These are phyloP conservation scores for Harlomillsia oculata DNA, from an alignment of 1,140 invertebrate species.

Conservation along the genomic window DNA sequence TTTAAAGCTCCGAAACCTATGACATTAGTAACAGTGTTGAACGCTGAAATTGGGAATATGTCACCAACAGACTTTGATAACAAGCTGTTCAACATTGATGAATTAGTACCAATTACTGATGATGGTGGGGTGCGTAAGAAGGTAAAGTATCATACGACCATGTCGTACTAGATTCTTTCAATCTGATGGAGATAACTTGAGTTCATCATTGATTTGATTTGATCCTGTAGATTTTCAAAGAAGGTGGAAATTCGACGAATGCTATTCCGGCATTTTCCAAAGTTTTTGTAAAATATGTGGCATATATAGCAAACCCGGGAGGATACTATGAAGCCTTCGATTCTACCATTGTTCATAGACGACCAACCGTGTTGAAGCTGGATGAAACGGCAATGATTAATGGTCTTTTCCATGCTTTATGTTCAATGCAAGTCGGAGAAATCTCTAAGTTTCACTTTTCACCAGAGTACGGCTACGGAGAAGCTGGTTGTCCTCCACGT, in stretches of 20 bases:
- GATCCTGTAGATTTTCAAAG: neutral
- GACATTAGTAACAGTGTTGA: too few species aligned
- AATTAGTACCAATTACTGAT: too few species aligned
- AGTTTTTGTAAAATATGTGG: neutral
- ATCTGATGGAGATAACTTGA: too few species aligned
- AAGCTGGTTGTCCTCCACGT: neutral
- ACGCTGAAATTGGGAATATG: too few species aligned
- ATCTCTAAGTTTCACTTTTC: neutral
- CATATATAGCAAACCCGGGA: neutral
- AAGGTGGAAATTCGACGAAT: neutral
- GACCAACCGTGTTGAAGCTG: neutral
- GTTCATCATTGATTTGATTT: neutral
- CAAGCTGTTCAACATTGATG: too few species aligned
- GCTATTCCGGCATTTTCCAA: neutral
- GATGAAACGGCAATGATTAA: neutral
- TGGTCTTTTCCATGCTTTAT: neutral
- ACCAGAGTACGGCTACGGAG: neutral
- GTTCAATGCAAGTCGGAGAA: neutral
- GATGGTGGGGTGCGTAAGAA: too few species aligned
- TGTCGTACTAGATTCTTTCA: too few species aligned
- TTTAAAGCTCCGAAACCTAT: too few species aligned
- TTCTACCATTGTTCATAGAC: neutral
- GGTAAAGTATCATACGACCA: too few species aligned
- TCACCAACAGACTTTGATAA: too few species aligned
- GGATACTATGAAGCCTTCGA: slow-evolving; percentile 27